These are phyloP conservation scores for Parasteatoda tepidariorum DNA, from an alignment of 1,140 invertebrate genomes.

Conservation along the genomic window DNA sequence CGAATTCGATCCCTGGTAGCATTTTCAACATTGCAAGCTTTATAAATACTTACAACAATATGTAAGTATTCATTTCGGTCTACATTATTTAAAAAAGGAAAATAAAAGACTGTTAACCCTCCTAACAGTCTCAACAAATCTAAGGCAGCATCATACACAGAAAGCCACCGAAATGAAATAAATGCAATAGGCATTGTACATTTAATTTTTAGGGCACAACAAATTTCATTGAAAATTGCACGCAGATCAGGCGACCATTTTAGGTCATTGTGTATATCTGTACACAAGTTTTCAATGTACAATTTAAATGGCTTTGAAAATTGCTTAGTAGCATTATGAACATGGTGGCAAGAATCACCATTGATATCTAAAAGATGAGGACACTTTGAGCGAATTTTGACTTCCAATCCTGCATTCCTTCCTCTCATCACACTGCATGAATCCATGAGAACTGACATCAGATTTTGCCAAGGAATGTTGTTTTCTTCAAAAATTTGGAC, in stretches of 20 bases:
- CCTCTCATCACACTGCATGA: too few species aligned
- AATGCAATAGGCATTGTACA: slow-evolving; percentile 62
- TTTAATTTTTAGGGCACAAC: slow-evolving; percentile 56
- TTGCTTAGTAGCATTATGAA: too few species aligned
- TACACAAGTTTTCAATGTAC: slow-evolving; percentile 60
- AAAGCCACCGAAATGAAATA: slow-evolving; percentile 63
- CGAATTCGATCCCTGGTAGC: too few species aligned
- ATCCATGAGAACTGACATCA: too few species aligned
- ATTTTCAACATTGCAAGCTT: too few species aligned
- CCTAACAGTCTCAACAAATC: slow-evolving; percentile 54
- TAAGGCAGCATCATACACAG: slow-evolving; percentile 60
- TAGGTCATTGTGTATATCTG: slow-evolving; percentile 63
- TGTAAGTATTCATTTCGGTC: too few species aligned
- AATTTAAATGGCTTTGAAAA: slow-evolving; percentile 64
- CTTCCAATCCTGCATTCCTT: too few species aligned
- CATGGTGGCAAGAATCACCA: too few species aligned
- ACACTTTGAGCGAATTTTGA: slow-evolving; percentile 52
- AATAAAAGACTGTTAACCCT: slow-evolving; percentile 63
- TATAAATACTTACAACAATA: too few species aligned
- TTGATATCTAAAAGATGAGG: slow-evolving; percentile 64
- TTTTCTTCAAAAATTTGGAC: not conserved
- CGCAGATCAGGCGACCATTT: slow-evolving; percentile 63
- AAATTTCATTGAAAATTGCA: slow-evolving; percentile 61
- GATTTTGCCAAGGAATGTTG: slow-evolving; percentile 13
- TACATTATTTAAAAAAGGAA: slow-evolving; percentile 24